A percentile compares a stretch with the other conserved stretches of the same genome.
phyloP scores from a whole-genome alignment of 2,888 invertebrate species.

The Caenorhabditis uteleia region DNA sequence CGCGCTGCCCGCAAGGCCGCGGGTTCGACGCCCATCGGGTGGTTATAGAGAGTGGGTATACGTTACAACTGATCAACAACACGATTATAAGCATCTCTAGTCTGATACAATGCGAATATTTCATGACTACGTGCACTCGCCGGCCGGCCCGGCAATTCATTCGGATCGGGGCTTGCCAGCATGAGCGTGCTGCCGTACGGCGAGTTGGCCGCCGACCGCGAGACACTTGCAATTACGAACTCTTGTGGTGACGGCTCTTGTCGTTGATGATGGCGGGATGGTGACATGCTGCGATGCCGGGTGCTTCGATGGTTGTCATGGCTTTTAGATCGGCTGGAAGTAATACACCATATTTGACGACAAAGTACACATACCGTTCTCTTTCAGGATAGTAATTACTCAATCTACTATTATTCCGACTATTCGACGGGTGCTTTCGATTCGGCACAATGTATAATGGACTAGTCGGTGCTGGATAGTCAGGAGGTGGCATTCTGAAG shows the following conservation, averaged over 20 bases:
- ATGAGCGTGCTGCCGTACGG: conserved; percentile 38
- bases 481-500: neutral
- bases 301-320: conserved; percentile 13
- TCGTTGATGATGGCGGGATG: conserved; percentile 9
- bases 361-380: neutral
- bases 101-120: conserved; percentile 47
- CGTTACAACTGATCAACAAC: conserved; percentile 49
- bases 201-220: conserved; percentile 19
- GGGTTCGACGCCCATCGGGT: no score
- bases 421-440: conserved; percentile 3
- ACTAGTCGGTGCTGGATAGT: conserved; percentile 7
- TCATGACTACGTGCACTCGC: conserved; percentile 35
- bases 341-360: no score
- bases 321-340: conserved; percentile 23
- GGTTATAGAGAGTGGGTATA: no score
- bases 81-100: conserved; percentile 46
- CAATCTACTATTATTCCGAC: no score
- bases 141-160: conserved; percentile 36
- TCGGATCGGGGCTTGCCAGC: conserved; percentile 40
- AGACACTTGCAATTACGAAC: conserved; percentile 27
- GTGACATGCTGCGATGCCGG: conserved; percentile 31
- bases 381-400: neutral
- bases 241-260: conserved; percentile 33
- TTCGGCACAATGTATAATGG: conserved; percentile 32
- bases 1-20: no score